Evolutionary conservation across 2,113 vertebrate genomes (phyloP).

Genomic region (Tachysurus fulvidraco): DNA sequence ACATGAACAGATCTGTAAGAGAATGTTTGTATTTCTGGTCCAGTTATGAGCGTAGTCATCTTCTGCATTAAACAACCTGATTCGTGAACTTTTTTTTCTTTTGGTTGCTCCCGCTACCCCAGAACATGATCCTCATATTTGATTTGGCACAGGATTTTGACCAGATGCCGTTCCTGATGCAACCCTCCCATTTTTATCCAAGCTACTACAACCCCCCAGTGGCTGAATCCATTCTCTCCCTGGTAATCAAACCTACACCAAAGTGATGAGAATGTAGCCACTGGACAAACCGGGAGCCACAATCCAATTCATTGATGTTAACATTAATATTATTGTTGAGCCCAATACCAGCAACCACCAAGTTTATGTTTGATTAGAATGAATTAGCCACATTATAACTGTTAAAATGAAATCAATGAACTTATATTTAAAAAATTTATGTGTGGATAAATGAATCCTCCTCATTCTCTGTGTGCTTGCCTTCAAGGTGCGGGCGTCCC

Average conservation of each 20-base stretch:
- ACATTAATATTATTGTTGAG: constrained; percentile 17
- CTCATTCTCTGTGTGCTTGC: no score
- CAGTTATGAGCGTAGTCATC: constrained; percentile 14
- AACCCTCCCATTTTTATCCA: no score
- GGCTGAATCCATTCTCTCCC: no score
- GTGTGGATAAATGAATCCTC: neutral
- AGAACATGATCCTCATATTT: no score
- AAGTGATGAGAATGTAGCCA: no score
- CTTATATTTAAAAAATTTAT: neutral
- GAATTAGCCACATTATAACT: neutral
- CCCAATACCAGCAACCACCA: neutral
- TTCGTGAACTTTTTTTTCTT: no score
- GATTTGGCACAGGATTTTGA: no score
- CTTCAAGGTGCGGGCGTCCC: no score
- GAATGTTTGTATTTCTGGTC: constrained; percentile 32
- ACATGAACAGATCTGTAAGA: neutral
- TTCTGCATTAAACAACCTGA: neutral
- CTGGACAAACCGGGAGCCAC: neutral
- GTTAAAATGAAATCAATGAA: neutral
- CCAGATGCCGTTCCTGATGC: no score
- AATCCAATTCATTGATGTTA: constrained; percentile 27
- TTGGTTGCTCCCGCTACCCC: no score
- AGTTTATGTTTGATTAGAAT: neutral
- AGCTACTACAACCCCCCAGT: no score
- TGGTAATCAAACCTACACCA: no score